These are phyloP conservation scores for Andrena marginata DNA, from an alignment of 2,888 invertebrate genomes.

Conservation along the genomic window DNA sequence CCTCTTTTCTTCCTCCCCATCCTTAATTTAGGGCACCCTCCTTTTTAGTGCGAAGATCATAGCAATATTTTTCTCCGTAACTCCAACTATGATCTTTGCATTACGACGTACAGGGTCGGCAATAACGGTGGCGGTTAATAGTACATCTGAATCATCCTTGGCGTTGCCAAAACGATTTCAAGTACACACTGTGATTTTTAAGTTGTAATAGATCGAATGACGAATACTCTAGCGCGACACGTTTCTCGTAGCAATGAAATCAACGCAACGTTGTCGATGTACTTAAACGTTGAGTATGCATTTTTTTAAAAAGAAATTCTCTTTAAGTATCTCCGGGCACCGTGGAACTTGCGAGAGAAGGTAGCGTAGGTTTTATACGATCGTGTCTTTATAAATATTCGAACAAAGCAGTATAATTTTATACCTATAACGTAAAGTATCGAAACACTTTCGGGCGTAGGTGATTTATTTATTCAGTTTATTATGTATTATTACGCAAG, in stretches of 20 bases:
- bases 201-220: constrained; percentile 42
- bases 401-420: constrained; percentile 26
- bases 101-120: constrained; percentile 52
- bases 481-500: constrained; percentile 27
- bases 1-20: not conserved
- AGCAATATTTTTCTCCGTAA: constrained; percentile 22
- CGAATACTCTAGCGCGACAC: constrained; percentile 42
- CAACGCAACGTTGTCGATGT: constrained; percentile 4
- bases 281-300: constrained; percentile 10
- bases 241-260: constrained; percentile 17
- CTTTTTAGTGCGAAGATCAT: constrained; percentile 62
- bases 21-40: not conserved
- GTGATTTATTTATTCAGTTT: constrained; percentile 55
- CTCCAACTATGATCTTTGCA: constrained; percentile 64
- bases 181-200: constrained; percentile 65
- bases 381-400: constrained; percentile 39
- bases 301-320: not conserved
- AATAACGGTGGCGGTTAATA: constrained; percentile 61
- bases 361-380: constrained; percentile 18
- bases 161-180: constrained; percentile 51
- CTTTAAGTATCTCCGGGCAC: constrained; percentile 8
- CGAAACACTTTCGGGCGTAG: constrained; percentile 1
- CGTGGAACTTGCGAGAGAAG: not conserved
- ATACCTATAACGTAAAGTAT: constrained; percentile 20
- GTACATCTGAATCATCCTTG: constrained; percentile 29